Base-by-base conservation (phyloP, 2,797 vertebrate genomes). In the Molossus molossus region DNA sequence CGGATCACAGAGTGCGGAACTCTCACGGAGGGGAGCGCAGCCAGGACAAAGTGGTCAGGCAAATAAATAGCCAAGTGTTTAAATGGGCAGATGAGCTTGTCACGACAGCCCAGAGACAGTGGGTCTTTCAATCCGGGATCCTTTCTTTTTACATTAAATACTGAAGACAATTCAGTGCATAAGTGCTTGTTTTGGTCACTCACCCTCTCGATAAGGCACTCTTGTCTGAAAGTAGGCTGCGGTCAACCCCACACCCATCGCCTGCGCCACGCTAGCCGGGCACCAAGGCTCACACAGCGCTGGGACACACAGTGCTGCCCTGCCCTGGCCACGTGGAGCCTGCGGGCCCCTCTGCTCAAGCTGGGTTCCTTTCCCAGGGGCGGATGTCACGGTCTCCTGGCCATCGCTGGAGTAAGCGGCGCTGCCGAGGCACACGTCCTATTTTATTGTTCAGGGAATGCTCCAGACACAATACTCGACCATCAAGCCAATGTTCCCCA, bases 31-130 rank as follows among this genome's bases (percentile, higher is more conserved):
- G 69, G 9, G 18, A 3, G 88, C 73, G 87, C 57, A 37, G 64
- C 10, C n/a, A 73, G 93, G 62, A 80, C 90, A 58, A 87, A 96
- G 97, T 94, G 97, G 93, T 96, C 97, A 94, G 94, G 89, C 97
- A 94, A 96, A 93, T 79, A 94, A 95, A 96, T 27, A 92, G 57
- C 40, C 10, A 3, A 9, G 48, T 80, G 11, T 14, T 67, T 45
- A 29, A 67, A 9, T 0, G 6, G 53, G 91, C 69, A 58, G 77
- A 53, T 62, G 21, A 58, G 85, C 94, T 67, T n/a, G 45, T 37
- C 85, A 7, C 4, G 5, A 67, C 33, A 29, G 72, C 76, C 62
- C 27, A 2, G 87, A 55, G 57, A 81, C 45, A 9, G 45, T 13
- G 69, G 33, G 83, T 45, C 17, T 48, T 12, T 45, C 80, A 9